phyloP scores from a whole-genome alignment of 2,888 invertebrate genomes.

The Camponotus fellah region DNA sequence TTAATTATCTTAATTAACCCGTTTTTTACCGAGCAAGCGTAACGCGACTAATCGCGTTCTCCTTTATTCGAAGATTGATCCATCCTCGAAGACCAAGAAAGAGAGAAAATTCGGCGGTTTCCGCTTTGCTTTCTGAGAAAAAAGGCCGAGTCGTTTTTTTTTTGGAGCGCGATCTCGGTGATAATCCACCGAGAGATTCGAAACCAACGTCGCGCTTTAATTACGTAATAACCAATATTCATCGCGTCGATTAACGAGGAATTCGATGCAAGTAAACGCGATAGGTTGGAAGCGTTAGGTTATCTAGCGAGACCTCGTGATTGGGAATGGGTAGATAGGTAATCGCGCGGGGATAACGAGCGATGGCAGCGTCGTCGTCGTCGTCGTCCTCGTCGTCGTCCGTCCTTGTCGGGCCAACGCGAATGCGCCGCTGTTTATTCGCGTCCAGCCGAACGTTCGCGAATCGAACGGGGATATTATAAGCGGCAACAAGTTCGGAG shows the following conservation, averaged over 20 bases:
- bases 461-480: neutral
- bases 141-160: no score
- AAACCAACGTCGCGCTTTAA: constrained; percentile 61
- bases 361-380: constrained; percentile 12
- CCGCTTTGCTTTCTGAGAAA: neutral
- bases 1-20: constrained; percentile 43
- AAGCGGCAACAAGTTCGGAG: constrained; percentile 49
- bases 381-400: constrained; percentile 51
- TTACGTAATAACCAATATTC: constrained; percentile 69
- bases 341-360: constrained; percentile 75
- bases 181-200: constrained; percentile 31
- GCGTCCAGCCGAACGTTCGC: constrained; percentile 47
- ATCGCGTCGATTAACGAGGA: constrained; percentile 45
- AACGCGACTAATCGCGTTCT: neutral
- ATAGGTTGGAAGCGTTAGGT: constrained; percentile 77
- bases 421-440: constrained; percentile 61
- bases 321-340: constrained; percentile 78
- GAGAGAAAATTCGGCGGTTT: neutral
- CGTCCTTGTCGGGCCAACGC: constrained; percentile 59
- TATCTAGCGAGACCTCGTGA: constrained; percentile 82
- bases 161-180: constrained; percentile 5
- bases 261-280: constrained; percentile 54
- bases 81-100: no score
- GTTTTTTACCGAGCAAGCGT: neutral
- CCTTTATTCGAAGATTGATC: neutral